Conservation (phyloP, 2,797 vertebrate species). For the Halcyon smyrnensis region DNA sequence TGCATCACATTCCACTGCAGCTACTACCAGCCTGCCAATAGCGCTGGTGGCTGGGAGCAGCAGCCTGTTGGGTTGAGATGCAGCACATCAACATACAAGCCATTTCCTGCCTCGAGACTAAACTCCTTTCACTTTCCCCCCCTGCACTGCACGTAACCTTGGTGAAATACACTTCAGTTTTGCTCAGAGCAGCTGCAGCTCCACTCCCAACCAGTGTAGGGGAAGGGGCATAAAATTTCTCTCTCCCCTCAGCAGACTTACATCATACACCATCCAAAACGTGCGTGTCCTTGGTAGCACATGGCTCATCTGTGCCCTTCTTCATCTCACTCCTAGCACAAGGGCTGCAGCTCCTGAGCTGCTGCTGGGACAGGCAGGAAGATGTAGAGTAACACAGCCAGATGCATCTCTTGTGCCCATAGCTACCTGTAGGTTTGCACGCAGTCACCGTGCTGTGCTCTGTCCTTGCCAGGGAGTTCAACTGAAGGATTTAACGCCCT, state of each 20-base stretch:
- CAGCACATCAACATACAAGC: fast-evolving
- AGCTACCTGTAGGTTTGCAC: neutral
- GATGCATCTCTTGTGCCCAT: neutral
- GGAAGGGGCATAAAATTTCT: neutral
- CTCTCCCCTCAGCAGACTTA: neutral
- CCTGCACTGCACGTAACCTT: neutral
- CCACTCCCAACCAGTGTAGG: neutral
- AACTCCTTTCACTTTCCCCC: neutral
- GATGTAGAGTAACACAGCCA: fast-evolving
- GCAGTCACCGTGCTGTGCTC: fast-evolving
- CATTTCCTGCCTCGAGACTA: neutral
- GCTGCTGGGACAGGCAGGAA: neutral
- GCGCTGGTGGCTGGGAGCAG: neutral
- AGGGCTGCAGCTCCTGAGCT: neutral
- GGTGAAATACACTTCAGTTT: neutral
- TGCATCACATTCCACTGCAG: neutral
- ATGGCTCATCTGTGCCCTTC: neutral
- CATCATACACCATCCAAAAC: neutral
- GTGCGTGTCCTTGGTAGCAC: fast-evolving
- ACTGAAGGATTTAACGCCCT: fast-evolving
- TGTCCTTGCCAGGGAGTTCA: neutral
- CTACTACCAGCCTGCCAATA: neutral
- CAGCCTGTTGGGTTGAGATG: neutral
- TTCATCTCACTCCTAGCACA: neutral
- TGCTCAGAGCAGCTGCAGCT: neutral